phyloP scores from a whole-genome alignment of 1,140 invertebrate genomes.

The Delia radicum region DNA sequence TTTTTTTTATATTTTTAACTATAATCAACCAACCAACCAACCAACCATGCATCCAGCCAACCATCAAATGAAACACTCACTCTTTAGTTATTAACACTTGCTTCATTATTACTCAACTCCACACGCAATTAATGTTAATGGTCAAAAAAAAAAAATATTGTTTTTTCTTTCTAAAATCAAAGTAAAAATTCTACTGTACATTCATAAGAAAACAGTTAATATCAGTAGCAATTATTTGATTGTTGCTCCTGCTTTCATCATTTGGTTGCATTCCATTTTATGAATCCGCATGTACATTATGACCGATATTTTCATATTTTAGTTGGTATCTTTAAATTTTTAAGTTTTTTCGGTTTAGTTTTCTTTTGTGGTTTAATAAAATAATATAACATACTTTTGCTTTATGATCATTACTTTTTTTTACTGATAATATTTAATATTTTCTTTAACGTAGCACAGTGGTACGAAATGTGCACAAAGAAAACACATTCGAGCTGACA shows the following conservation, averaged over 20 bases:
- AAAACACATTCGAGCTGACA: no score
- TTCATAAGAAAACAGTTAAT: neutral
- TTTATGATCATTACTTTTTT: no score
- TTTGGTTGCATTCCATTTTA: neutral
- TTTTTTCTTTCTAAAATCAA: neutral
- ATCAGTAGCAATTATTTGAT: neutral
- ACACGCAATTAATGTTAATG: slow-evolving; percentile 19
- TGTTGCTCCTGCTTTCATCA: neutral
- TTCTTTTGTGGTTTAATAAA: neutral
- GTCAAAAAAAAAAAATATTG: slow-evolving; percentile 1
- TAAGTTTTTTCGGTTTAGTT: neutral
- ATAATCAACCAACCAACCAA: neutral
- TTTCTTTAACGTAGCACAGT: no score
- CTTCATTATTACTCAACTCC: neutral
- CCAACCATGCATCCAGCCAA: neutral
- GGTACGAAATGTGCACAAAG: no score
- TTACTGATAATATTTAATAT: no score
- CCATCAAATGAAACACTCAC: neutral
- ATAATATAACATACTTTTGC: no score
- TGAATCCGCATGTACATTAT: neutral
- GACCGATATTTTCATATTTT: neutral
- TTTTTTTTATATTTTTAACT: neutral
- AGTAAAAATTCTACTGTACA: neutral
- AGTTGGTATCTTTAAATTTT: neutral
- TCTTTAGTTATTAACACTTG: slow-evolving; percentile 9